A percentile compares a stretch with the other conserved stretches of the same genome.
Evolutionary conservation across 2,797 vertebrate genomes (phyloP).

Genomic region (Pogonophryne albipinna): DNA sequence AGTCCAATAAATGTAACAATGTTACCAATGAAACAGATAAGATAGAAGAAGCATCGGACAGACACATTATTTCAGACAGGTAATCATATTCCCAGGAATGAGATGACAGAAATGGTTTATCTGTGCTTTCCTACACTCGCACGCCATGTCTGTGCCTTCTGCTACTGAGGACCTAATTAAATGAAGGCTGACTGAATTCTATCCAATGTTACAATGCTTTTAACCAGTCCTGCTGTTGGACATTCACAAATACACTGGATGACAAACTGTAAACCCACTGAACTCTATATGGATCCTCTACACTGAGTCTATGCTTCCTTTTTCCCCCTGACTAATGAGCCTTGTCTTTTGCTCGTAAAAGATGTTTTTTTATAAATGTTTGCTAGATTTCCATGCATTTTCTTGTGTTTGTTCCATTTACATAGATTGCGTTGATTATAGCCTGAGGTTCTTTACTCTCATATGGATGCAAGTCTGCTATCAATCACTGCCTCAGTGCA

Average conservation of each 20-base stretch:
- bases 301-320: slow-evolving; percentile 15
- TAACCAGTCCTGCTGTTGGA: slow-evolving; percentile 31
- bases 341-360: slow-evolving; percentile 18
- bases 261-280: slow-evolving; percentile 53
- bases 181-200: slow-evolving; percentile 51
- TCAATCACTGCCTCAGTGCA: slow-evolving; percentile 52
- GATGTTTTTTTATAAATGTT: slow-evolving; percentile 25
- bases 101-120: slow-evolving; percentile 71
- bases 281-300: slow-evolving; percentile 38
- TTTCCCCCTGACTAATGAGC: slow-evolving; percentile 50
- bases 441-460: slow-evolving; percentile 27
- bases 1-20: slow-evolving; percentile 28
- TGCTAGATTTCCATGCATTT: slow-evolving; percentile 40
- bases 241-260: slow-evolving; percentile 23
- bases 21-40: slow-evolving; percentile 15
- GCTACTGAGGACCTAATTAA: slow-evolving; percentile 51
- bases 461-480: slow-evolving; percentile 41
- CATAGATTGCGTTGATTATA: slow-evolving; percentile 50
- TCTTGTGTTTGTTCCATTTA: slow-evolving; percentile 51
- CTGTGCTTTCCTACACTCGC: slow-evolving; percentile 36
- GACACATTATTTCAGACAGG: slow-evolving; percentile 51
- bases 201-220: slow-evolving; percentile 45
- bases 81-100: slow-evolving; percentile 62
- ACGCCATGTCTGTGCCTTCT: slow-evolving; percentile 19
- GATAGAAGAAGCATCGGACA: slow-evolving; percentile 8